Evolutionary conservation across 2,113 vertebrate genomes (phyloP), one percentile per base, ranked within the genome.

Genomic region (Coreoperca whiteheadi): DNA sequence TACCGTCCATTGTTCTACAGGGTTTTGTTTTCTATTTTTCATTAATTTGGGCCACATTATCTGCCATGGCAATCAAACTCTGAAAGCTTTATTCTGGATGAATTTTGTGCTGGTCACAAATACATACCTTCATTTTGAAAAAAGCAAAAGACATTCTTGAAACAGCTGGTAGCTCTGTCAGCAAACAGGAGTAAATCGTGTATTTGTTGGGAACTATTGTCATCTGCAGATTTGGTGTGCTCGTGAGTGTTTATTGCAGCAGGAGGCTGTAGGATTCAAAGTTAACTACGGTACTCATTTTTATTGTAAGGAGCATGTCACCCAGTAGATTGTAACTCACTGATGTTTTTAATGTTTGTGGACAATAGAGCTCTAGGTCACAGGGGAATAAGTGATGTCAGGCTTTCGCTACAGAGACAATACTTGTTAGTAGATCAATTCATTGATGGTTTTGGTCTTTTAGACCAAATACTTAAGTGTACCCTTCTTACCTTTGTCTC

Each of bases 401-500:
- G 20, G 57, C 72, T 41, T 50, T 28, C 8, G 34, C 43, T 43
- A 23, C 20, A 34, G 11, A 59, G 4, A 8, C 2, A 8, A 6
- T 23, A 21, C 2, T 20, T 43, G 9, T 73, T 14, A 11, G 53
- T 41, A 16, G 11, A 25, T 23, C 2, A 3, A 9, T 43, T 43
- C 15, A 32, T 16, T 51, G 20, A 61, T 74, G 64, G 48, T 57
- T 43, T 43, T 73, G 25, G 25, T 43, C 70, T 5, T 60, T 74
- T 39, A 12, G 41, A 64, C 32, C 18, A 60, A 60, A 61, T 6
- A 18, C 59, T 51, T 7, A 18, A 1, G 30, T 41, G 61, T 43
- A 46, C 6, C 11, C 48, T 25, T 67, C 43, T 76, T 14, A 54
- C 64, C 39, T 86, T 64, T 80, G 61, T 84, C 86, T 71, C 88